Evolutionary conservation across 2,888 invertebrate species (phyloP), one percentile per base, ranked within the genome.

Genomic region (Himalopsyche japonica): DNA sequence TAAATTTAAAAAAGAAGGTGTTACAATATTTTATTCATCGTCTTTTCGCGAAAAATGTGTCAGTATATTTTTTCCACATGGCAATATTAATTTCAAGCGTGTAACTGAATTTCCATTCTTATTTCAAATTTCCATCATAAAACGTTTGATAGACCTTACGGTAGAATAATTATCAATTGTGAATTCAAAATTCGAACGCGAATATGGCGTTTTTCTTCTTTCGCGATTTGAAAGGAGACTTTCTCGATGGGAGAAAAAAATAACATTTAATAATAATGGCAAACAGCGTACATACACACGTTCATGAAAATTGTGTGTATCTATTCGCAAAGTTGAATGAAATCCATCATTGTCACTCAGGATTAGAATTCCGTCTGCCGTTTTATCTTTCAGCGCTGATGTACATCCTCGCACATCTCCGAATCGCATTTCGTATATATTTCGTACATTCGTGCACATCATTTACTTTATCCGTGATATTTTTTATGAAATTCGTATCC

Each of bases 291-390:
- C 32, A 32, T 32, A 57, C 32, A 32, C 6, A 80, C 80, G 32
- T 37, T 64, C 43, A 81, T 47, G 48, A 47, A 70, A 81, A 76
- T 30, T 30, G 47, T 30, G 76, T 76, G 20, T 24, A 43, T 7
- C 5, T 43, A 57, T 57, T 37, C 80, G n/a, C 32, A 2, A 24
- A 30, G 76, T 20, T 76, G 76, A 81, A 81, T 76, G 48, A 32
- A 37, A 82, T 82, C 82, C 82, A 79, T 82, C 82, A 79, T 79
- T 82, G 82, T 82, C 82, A 79, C 64, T 18, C 79, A 82, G 82
- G 79, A 79, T 82, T 82, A 82, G 79, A 30, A 79, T 48, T 79
- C 24, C 43, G 70, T 70, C 70, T 70, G 70, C 70, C 70, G 30
- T 70, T 70, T 70, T 70, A 70, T 70, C 70, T 70, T 70, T 70